A percentile compares a stretch with the other conserved stretches of the same genome.
Evolutionary conservation across 2,888 invertebrate genomes (phyloP).

Genomic region (Drosophila mimetica): DNA sequence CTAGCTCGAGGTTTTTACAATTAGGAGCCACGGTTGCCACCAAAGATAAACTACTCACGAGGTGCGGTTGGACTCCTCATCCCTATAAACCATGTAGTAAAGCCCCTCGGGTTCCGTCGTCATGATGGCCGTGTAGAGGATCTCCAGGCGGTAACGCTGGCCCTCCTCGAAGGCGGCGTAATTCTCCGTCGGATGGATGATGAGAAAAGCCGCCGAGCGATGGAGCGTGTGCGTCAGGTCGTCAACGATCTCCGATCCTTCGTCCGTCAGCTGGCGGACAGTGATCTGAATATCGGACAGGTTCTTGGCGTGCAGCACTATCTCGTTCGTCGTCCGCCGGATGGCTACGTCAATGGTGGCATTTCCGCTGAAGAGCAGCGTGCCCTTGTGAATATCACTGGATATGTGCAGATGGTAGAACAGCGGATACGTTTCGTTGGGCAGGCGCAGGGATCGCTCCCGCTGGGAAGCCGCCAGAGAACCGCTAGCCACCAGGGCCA

Average conservation of each 20-base stretch:
- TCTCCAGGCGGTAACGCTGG: slow-evolving; percentile 82
- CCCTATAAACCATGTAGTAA: slow-evolving; percentile 86
- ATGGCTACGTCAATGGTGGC: slow-evolving; percentile 80
- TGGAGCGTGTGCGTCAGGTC: slow-evolving; percentile 73
- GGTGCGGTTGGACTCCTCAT: slow-evolving; percentile 79
- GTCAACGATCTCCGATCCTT: slow-evolving; percentile 47
- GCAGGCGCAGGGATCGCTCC: slow-evolving; percentile 84
- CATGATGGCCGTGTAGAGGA: slow-evolving; percentile 86
- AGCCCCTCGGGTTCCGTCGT: slow-evolving; percentile 88
- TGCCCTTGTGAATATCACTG: slow-evolving; percentile 75
- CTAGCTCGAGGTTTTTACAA: neutral
- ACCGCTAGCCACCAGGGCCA: slow-evolving; percentile 18
- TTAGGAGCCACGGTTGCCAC: neutral
- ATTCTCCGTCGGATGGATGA: slow-evolving; percentile 73
- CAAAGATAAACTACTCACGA: slow-evolving; percentile 70
- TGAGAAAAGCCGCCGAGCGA: slow-evolving; percentile 62
- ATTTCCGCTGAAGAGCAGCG: slow-evolving; percentile 74
- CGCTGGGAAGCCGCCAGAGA: neutral
- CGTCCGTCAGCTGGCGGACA: slow-evolving; percentile 62
- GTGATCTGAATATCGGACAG: slow-evolving; percentile 69
- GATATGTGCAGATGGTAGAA: slow-evolving; percentile 85
- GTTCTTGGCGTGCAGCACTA: slow-evolving; percentile 80
- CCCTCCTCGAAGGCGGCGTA: slow-evolving; percentile 77
- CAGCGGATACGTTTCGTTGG: slow-evolving; percentile 85
- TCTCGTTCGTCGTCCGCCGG: slow-evolving; percentile 75